phyloP scores from a whole-genome alignment of 2,113 vertebrate genomes.

The Odontophorus gujanensis region DNA sequence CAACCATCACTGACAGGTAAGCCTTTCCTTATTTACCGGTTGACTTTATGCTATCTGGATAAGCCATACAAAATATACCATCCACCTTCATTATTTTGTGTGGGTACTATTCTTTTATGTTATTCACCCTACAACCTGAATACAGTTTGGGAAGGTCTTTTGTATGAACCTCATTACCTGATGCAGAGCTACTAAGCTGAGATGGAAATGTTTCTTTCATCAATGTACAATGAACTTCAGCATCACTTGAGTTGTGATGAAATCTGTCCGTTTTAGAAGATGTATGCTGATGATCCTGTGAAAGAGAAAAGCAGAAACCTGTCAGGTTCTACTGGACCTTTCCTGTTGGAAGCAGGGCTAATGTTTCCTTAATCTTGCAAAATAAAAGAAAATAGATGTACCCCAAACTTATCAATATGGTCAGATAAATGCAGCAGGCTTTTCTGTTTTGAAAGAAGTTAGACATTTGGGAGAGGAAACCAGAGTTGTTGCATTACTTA shows the following conservation, averaged over 20 bases:
- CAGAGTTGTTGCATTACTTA: background rate
- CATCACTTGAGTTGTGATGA: background rate
- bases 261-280: background rate
- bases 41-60: no score
- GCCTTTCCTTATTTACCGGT: no score
- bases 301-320: background rate
- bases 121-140: no score
- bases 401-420: background rate
- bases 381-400: fast-evolving
- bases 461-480: background rate
- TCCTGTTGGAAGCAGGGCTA: background rate
- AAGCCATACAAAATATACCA: no score
- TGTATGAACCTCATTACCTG: background rate
- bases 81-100: no score
- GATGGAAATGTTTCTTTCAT: background rate
- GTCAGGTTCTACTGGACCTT: background rate
- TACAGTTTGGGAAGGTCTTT: background rate
- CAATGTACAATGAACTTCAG: background rate
- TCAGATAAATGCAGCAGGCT: background rate
- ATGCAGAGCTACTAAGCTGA: background rate
- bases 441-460: background rate
- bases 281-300: background rate
- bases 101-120: no score
- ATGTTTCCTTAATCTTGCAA: background rate
- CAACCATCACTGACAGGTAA: no score